Percentiles rank a stretch among this genome's conserved stretches.
phyloP scores from a whole-genome alignment of 1,140 invertebrate genomes.

The Patella vulgata region DNA sequence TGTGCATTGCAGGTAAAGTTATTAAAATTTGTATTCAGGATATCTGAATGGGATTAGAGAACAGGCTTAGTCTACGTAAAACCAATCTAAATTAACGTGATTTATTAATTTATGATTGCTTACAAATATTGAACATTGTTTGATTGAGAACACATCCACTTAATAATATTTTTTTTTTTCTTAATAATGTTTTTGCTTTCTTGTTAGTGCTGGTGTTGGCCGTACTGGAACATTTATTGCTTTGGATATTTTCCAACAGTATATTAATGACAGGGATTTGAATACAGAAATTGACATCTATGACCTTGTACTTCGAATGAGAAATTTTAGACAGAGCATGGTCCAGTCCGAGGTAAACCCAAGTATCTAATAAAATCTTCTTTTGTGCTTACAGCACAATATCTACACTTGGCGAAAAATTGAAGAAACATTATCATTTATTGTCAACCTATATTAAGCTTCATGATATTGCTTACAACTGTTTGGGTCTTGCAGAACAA shows the following conservation, averaged over 20 bases:
- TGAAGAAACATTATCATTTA: background rate
- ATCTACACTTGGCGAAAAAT: background rate
- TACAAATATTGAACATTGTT: too few relatives aligned
- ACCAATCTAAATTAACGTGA: too few relatives aligned
- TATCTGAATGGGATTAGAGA: too few relatives aligned
- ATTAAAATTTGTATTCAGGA: too few relatives aligned
- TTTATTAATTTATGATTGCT: too few relatives aligned
- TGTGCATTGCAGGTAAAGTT: conserved; percentile 48
- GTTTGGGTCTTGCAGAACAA: too few relatives aligned
- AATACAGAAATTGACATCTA: conserved; percentile 98
- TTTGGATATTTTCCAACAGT: conserved; percentile 96
- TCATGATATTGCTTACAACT: background rate
- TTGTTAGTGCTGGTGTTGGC: conserved; percentile 61
- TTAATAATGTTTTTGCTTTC: background rate
- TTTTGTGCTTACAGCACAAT: background rate
- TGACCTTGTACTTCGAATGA: conserved; percentile 93
- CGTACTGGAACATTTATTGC: conserved; percentile 86
- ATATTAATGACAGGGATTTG: conserved; percentile 76
- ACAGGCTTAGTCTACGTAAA: too few relatives aligned
- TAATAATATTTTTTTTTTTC: too few relatives aligned
- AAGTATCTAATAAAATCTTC: background rate
- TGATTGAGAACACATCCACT: too few relatives aligned
- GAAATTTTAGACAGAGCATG: conserved; percentile 80
- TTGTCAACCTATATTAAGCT: background rate
- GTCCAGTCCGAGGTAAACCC: conserved; percentile 80